A percentile compares a stretch with the other conserved stretches of the same genome.
These are phyloP conservation scores for Saccostrea glomerata DNA, from an alignment of 1,140 invertebrate species.

Conservation along the genomic window DNA sequence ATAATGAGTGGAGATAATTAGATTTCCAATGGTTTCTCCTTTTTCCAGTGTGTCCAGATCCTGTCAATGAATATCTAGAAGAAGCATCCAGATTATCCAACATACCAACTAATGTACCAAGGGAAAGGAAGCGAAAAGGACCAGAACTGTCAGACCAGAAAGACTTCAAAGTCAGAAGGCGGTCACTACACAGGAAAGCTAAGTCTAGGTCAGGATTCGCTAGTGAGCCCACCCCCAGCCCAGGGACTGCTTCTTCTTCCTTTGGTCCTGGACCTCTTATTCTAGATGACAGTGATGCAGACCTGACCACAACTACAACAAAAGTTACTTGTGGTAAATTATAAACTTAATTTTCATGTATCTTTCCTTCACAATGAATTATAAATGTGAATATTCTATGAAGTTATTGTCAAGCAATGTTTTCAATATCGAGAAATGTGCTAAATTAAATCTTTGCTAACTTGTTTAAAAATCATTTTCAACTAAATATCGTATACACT, in stretches of 20 bases:
- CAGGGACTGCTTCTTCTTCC: background rate
- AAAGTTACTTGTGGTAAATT: conserved; percentile 66
- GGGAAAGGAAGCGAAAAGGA: background rate
- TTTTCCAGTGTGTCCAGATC: conserved; percentile 54
- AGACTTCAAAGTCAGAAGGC: background rate
- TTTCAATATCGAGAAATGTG: too few relatives aligned
- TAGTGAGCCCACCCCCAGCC: background rate
- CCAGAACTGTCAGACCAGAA: background rate
- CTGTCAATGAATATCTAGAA: conserved; percentile 56
- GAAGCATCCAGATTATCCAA: conserved; percentile 8
- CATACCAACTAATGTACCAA: background rate
- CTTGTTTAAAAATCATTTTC: too few relatives aligned
- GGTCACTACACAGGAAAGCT: conserved; percentile 9
- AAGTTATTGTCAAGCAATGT: too few relatives aligned
- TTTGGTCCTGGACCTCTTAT: background rate
- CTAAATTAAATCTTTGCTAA: too few relatives aligned
- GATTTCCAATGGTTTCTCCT: too few relatives aligned
- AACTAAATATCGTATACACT: too few relatives aligned
- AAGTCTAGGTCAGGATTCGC: conserved; percentile 15
- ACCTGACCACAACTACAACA: conserved; percentile 39
- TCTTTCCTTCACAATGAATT: too few relatives aligned
- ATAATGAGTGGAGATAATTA: too few relatives aligned
- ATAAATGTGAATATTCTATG: too few relatives aligned
- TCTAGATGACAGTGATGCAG: background rate
- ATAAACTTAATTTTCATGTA: too few relatives aligned